phyloP scores from a whole-genome alignment of 2,888 invertebrate genomes.

The Elmis aenea region DNA sequence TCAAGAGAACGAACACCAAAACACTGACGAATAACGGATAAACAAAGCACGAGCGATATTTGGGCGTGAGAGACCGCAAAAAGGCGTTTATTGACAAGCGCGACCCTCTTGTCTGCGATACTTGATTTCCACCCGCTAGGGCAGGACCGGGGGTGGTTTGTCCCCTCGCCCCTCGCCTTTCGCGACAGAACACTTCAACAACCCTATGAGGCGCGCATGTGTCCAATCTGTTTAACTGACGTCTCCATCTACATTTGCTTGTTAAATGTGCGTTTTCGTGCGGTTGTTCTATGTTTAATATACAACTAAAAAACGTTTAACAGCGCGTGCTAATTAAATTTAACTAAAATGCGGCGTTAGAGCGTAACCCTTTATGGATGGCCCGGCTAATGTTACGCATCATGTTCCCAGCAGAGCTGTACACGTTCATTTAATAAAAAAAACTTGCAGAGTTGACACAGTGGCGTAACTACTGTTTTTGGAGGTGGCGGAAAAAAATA shows the following conservation, averaged over 20 bases:
- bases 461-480: no score
- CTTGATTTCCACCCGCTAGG: slow-evolving; percentile 35
- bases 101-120: slow-evolving; percentile 33
- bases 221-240: slow-evolving; percentile 14
- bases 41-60: slow-evolving; percentile 25
- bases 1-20: slow-evolving; percentile 5
- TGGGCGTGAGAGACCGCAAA: slow-evolving; percentile 39
- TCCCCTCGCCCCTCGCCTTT: slow-evolving; percentile 13
- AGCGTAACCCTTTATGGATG: no score
- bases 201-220: slow-evolving; percentile 22
- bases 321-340: no score
- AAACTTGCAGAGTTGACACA: no score
- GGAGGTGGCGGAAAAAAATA: no score
- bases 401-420: no score
- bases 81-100: slow-evolving; percentile 45
- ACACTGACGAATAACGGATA: slow-evolving; percentile 13
- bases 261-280: neutral
- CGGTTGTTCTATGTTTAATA: no score
- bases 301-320: no score
- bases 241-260: slow-evolving; percentile 16
- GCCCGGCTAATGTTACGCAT: no score
- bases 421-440: no score
- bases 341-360: no score
- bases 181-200: slow-evolving; percentile 8
- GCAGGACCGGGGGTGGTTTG: slow-evolving; percentile 11